Evolutionary conservation across 1,140 invertebrate species (phyloP).

Genomic region (Epicauta chinensis): DNA sequence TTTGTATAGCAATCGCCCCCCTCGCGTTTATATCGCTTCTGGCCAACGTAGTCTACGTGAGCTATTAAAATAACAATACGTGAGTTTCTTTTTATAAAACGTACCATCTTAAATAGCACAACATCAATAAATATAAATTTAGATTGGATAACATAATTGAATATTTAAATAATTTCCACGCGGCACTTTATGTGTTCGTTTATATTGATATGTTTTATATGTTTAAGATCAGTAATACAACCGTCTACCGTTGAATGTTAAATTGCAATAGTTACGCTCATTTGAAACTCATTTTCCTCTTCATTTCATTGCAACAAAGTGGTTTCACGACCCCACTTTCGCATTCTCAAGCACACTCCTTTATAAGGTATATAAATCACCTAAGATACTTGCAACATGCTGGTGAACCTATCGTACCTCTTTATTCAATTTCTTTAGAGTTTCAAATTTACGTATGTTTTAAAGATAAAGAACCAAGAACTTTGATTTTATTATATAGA

Average conservation of each 20-base stretch:
- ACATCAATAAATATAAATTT: no score
- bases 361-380: conserved; percentile 40
- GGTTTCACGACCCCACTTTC: conserved; percentile 30
- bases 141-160: no score
- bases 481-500: background rate
- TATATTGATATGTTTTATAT: conserved; percentile 7
- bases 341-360: conserved; percentile 32
- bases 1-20: conserved; percentile 24
- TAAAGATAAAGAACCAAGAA: background rate
- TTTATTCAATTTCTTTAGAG: no score
- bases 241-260: conserved; percentile 15
- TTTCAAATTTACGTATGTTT: background rate
- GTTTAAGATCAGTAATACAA: background rate
- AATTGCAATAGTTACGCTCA: conserved; percentile 32
- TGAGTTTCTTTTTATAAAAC: no score
- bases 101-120: no score
- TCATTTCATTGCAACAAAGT: conserved; percentile 38
- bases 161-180: no score
- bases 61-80: no score
- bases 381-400: conserved; percentile 22
- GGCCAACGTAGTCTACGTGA: background rate
- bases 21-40: conserved; percentile 14
- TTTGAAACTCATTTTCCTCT: conserved; percentile 37
- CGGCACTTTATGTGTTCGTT: no score
- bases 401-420: conserved; percentile 3